Conservation (phyloP, 2,113 vertebrate species). For the Elaphurus davidianus region DNA sequence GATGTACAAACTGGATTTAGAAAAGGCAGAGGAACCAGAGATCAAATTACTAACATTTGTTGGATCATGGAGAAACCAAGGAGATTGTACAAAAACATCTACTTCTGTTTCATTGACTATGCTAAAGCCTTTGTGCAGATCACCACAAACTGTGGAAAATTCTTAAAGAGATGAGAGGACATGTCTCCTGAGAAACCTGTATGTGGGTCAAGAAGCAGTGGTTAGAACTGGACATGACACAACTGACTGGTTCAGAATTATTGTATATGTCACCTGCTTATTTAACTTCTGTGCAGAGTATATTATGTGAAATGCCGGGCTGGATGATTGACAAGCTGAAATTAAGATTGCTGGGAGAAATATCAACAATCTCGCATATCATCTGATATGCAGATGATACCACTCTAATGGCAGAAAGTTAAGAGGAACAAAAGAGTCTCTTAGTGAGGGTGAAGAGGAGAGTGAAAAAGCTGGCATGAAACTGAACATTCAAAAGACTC, state of each 20-base stretch:
- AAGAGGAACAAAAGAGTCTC: not conserved
- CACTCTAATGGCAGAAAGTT: not conserved
- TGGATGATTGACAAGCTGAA: not conserved
- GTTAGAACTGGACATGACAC: not conserved
- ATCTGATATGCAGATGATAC: not conserved
- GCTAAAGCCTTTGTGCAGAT: not conserved
- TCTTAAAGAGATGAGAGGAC: not conserved
- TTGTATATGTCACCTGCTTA: not conserved
- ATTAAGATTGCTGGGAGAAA: not conserved
- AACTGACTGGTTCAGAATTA: not conserved
- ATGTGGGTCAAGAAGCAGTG: not conserved
- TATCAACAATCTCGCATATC: not conserved
- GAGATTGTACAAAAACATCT: not conserved
- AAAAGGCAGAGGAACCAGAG: not conserved
- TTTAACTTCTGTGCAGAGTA: not conserved
- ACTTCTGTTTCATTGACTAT: not conserved
- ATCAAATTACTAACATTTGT: not conserved
- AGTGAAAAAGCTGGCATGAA: not conserved
- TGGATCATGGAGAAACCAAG: not conserved
- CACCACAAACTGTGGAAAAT: not conserved
- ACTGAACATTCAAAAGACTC: not conserved
- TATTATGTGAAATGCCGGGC: not conserved
- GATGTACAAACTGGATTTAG: not conserved
- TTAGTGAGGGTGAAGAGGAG: not conserved
- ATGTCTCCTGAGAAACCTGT: not conserved